Base-by-base conservation (phyloP, 2,113 vertebrate genomes). In the Mustela lutreola region DNA sequence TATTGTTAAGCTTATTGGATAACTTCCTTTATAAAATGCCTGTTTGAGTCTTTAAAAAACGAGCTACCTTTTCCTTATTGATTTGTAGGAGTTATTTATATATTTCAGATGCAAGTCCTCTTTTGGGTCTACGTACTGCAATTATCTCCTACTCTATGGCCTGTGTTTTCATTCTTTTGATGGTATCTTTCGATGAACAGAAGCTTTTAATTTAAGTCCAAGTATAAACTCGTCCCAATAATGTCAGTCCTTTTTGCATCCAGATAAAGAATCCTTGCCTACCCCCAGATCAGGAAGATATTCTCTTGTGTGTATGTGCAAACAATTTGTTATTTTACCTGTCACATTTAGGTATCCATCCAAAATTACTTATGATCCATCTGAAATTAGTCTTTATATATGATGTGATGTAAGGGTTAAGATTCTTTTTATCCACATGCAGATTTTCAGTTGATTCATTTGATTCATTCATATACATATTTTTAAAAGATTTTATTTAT, bases 381-480 rank as follows among this genome's bases (percentile, higher is more conserved):
- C 39, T 76, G 70, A 89, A 91, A 94, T 91, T 91, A 81, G 31
- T 92, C 12, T 95, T 89, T 71, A 92, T 42, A 5, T 53, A 78
- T 76, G 48, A 58, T 87, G 36, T 62, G 62, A 96, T 6, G 78
- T 79, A 93, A 45, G 48, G 7, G 58, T 62, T 50, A 87, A 83
- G 48, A 56, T 83, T 90, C 80, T 92, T 91, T 96, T 84, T 62
- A 90, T 84, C 42, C 33, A 42, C 22, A 75, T 42, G 22, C 11
- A 70, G 31, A 88, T 82, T 88, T 89, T 91, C 60, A 89, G 21
- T 80, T 80, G 63, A 33, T 33, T 95, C 31, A 79, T 94, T 96
- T 60, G 58, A 60, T 60, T 60, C 58, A 60, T 60, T 60, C 58
- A 60, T 24, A 60, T 60, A 60, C 24, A 42, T 42, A 42, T 42